Percentiles rank a stretch among this genome's conserved stretches.
phyloP scores from a whole-genome alignment of 1,140 invertebrate genomes.

The Procambarus virginalis region DNA sequence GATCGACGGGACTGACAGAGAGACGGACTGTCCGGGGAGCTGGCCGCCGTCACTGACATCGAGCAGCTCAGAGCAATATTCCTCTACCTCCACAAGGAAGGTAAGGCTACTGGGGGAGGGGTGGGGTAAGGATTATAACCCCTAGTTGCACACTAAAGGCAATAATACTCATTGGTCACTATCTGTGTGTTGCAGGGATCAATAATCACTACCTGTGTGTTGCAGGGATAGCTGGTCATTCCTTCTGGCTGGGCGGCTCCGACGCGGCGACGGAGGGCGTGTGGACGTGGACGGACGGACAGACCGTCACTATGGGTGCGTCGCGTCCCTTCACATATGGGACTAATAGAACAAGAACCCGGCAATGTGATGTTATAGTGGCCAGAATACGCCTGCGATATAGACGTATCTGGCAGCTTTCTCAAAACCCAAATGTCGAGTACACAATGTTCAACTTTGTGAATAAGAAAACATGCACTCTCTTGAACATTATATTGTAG shows the following conservation, averaged over 20 bases:
- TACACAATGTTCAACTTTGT: no score
- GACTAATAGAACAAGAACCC: no score
- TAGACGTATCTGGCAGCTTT: no score
- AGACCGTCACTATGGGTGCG: background rate
- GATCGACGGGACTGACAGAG: background rate
- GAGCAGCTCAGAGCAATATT: constrained; percentile 18
- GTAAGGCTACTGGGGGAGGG: background rate
- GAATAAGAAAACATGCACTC: no score
- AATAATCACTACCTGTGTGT: background rate
- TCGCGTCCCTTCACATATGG: no score
- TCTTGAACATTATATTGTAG: no score
- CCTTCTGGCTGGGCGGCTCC: constrained; percentile 21
- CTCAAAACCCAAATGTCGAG: no score
- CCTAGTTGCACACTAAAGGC: no score
- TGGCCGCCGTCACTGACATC: background rate
- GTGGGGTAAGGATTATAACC: no score
- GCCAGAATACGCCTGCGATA: no score
- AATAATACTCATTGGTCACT: background rate
- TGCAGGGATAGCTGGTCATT: constrained; percentile 10
- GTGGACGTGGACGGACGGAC: constrained; percentile 6
- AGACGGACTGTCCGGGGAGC: background rate
- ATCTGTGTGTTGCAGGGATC: background rate
- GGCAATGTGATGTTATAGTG: no score
- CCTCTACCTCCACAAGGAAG: constrained; percentile 18
- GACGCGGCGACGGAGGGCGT: background rate